Percentiles rank a stretch among this genome's conserved stretches.
phyloP scores from a whole-genome alignment of 2,113 vertebrate species.

The Syngnathoides biaculeatus region DNA sequence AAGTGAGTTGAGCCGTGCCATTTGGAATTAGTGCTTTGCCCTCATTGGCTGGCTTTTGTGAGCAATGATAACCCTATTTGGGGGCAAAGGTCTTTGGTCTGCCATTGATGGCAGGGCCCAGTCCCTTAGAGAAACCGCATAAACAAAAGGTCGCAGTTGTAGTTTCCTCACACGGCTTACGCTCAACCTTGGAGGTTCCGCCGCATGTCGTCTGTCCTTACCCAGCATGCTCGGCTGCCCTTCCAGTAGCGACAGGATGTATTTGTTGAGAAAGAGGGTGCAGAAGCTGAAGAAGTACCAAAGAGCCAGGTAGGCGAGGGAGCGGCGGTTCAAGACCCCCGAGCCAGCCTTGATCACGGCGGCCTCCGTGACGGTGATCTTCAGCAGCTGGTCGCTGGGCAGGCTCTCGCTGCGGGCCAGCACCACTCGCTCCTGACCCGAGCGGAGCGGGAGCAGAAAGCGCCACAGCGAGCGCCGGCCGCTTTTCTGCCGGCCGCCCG shows the following conservation, averaged over 20 bases:
- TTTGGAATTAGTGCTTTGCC: no score
- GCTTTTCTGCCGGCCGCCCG: constrained; percentile 42
- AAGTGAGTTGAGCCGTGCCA: no score
- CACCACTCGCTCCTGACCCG: constrained; percentile 76
- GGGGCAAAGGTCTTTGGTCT: no score
- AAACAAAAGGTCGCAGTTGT: no score
- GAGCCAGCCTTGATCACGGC: constrained; percentile 86
- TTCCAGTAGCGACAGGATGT: constrained; percentile 89
- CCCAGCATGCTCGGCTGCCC: constrained; percentile 94
- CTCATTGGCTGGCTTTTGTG: no score
- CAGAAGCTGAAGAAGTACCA: constrained; percentile 99
- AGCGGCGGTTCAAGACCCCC: constrained; percentile 83
- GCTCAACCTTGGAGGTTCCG: no score
- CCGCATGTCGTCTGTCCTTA: constrained; percentile 49
- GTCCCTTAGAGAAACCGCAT: no score
- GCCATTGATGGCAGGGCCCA: no score
- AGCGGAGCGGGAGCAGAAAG: constrained; percentile 66
- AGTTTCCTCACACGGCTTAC: not conserved
- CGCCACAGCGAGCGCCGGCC: constrained; percentile 52
- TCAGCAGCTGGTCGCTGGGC: constrained; percentile 81
- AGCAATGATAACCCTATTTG: no score
- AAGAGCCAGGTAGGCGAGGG: constrained; percentile 80
- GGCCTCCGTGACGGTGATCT: constrained; percentile 91
- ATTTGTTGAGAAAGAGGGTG: constrained; percentile 96
- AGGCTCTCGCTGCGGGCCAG: constrained; percentile 78